Evolutionary conservation across 2,797 vertebrate genomes (phyloP).

Genomic region (Poecilia picta): DNA sequence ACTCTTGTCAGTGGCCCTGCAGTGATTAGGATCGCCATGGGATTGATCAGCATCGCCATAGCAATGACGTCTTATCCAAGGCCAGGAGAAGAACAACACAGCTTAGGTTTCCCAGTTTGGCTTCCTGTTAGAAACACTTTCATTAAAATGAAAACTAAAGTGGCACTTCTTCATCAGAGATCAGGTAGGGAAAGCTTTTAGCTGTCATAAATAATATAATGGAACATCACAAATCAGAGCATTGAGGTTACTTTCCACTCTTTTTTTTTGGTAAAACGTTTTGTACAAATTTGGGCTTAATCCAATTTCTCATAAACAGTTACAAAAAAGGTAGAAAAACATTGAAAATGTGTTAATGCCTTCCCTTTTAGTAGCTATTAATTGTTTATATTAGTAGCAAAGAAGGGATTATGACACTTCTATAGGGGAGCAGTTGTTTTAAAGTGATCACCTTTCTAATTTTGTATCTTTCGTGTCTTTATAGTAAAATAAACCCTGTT

Average conservation of each 20-base stretch:
- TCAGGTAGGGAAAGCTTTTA: neutral
- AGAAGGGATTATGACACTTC: neutral
- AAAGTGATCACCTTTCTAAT: neutral
- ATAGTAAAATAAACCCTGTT: too few species aligned
- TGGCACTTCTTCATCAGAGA: neutral
- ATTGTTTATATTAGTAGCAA: neutral
- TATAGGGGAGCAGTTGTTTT: neutral
- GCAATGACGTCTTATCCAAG: slow-evolving; percentile 16
- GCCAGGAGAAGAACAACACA: neutral
- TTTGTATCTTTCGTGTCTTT: too few species aligned
- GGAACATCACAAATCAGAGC: neutral
- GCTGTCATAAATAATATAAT: neutral
- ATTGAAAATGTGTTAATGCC: neutral
- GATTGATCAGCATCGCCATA: slow-evolving; percentile 27
- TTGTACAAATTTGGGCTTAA: neutral
- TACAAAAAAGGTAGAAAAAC: neutral
- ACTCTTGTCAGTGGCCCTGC: neutral
- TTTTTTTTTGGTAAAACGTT: neutral
- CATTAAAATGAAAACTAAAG: neutral
- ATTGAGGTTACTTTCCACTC: neutral
- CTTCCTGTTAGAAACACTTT: neutral
- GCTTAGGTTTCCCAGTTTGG: neutral
- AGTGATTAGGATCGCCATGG: slow-evolving; percentile 34
- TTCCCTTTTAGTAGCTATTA: neutral
- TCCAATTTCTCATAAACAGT: neutral